phyloP scores from a whole-genome alignment of 2,113 vertebrate genomes.

The Limnothrissa miodon region DNA sequence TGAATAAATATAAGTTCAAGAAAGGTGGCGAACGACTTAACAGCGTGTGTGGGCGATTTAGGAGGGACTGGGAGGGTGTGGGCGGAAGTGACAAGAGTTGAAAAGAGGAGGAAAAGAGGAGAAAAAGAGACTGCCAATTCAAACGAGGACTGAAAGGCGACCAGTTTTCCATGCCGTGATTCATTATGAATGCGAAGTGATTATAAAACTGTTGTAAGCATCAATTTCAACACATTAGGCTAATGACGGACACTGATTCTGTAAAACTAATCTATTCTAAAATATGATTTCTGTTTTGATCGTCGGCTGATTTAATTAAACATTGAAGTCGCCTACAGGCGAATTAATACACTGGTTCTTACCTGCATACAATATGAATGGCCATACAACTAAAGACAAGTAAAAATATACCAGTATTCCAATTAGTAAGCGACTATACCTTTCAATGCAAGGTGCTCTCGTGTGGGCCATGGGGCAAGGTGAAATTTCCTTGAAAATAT shows the following conservation, averaged over 20 bases:
- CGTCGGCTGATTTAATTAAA: not conserved
- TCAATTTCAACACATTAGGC: not conserved
- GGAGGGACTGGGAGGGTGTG: conserved; percentile 43
- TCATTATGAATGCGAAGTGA: conserved; percentile 36
- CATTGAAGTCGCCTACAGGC: not conserved
- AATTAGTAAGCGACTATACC: not conserved
- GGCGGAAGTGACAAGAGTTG: conserved; percentile 50
- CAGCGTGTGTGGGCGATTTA: conserved; percentile 23
- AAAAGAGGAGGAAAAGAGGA: conserved; percentile 38
- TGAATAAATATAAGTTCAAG: not conserved
- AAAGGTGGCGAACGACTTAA: not conserved
- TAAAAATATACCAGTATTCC: not conserved
- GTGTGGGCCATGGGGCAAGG: not conserved
- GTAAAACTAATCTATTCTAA: not conserved
- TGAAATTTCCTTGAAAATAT: not conserved
- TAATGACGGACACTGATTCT: not conserved
- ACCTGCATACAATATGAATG: not conserved
- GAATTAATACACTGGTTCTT: not conserved
- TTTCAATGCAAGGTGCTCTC: not conserved
- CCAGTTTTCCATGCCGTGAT: conserved; percentile 37
- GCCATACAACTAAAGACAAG: no score
- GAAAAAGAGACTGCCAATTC: conserved; percentile 38
- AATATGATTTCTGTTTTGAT: not conserved
- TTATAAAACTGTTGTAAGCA: conserved; percentile 18
- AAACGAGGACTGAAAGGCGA: conserved; percentile 40